Percentiles rank a stretch among this genome's conserved stretches.
Evolutionary conservation across 2,797 vertebrate genomes (phyloP).

Genomic region (Clamator glandarius): DNA sequence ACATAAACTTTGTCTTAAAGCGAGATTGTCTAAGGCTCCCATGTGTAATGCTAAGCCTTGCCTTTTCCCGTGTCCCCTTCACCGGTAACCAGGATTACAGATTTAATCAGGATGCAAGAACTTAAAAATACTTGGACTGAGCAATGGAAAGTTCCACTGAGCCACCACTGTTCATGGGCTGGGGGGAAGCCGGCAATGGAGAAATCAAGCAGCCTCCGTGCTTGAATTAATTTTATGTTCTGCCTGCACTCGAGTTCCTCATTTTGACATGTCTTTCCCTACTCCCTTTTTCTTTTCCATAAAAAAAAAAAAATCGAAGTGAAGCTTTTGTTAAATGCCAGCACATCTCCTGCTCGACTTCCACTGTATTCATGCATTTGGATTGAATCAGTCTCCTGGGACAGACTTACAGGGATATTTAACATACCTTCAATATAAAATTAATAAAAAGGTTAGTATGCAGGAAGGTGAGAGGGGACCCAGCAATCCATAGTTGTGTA

Average conservation of each 20-base stretch:
- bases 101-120: slow-evolving; percentile 72
- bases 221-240: slow-evolving; percentile 33
- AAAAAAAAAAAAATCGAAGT: neutral
- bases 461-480: neutral
- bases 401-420: neutral
- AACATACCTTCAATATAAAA: neutral
- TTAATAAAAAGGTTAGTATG: fast-evolving
- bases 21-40: neutral
- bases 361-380: neutral
- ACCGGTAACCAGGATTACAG: slow-evolving; percentile 18
- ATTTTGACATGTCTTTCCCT: neutral
- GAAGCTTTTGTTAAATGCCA: neutral
- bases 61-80: neutral
- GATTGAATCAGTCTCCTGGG: neutral
- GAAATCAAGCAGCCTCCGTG: neutral
- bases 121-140: slow-evolving; percentile 69
- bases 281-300: neutral
- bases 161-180: neutral
- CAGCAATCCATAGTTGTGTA: neutral
- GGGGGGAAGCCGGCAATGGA: neutral
- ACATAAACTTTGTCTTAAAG: fast-evolving
- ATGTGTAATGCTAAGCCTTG: neutral
- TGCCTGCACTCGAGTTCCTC: neutral
- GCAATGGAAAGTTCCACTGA: slow-evolving; percentile 74
- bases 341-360: neutral